Base-by-base conservation (phyloP, 1,140 invertebrate species). In the Trachymyrmex septentrionalis region DNA sequence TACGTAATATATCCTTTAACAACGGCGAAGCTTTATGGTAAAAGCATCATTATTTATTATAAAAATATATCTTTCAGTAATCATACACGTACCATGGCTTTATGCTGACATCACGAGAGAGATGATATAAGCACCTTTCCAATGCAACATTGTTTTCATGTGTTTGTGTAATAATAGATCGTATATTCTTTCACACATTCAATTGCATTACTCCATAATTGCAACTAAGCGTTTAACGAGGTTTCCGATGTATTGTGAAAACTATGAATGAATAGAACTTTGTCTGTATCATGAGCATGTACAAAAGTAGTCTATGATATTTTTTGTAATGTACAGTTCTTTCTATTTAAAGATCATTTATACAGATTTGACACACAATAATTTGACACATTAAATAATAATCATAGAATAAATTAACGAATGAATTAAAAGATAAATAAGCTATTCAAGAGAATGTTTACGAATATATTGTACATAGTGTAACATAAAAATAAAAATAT, bases 161-260 rank as follows among this genome's bases (percentile, higher is more conserved):
- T 55, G 30, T 61, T 85, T 85, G n/a, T 73, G 34, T 24, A 71
- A 78, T 44, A 10, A 38, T 55, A 63, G 24, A 61, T 61, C 34
- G 59, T 14, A 86, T 30, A 72, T 66, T 57, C 38, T 48, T 67
- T 69, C 44, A 30, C 21, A 72, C 57, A 86, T 63, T 89, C 76
- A 87, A 88, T 86, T 76, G 86, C 63, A 77, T 19, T 73, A 87
- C 81, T 77, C 82, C 78, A n/a, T n/a, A n/a, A n/a, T n/a, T n/a
- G n/a, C n/a, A 48, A 72, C 88, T 94, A 93, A 86, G 82, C 66
- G 30, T 91, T 92, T 92, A 93, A 88, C 84, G 93, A 94, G 55
- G 92, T 91, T 92, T 94, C 93, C 86, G 93, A 94, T 9, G 90
- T 88, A 91, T 94, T 92, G 92, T 88, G 85, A 91, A 93, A 93